These are phyloP conservation scores for Lophius piscatorius DNA, from an alignment of 2,113 vertebrate species.

Conservation along the genomic window DNA sequence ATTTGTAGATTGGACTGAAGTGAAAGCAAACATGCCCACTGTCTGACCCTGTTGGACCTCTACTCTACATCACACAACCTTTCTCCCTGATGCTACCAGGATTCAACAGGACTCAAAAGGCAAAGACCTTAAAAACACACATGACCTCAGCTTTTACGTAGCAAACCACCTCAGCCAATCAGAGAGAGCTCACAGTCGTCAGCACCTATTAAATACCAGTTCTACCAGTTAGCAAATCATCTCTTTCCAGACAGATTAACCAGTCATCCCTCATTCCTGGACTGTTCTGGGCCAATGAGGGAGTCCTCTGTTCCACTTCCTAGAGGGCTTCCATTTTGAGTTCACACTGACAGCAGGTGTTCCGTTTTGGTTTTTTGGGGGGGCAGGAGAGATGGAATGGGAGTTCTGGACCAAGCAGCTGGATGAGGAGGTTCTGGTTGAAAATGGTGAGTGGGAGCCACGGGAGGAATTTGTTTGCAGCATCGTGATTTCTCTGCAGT, in stretches of 20 bases:
- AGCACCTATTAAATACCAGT: background rate
- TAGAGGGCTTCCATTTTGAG: conserved; percentile 8
- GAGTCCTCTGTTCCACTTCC: conserved; percentile 13
- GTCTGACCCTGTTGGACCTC: background rate
- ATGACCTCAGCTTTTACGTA: conserved; percentile 23
- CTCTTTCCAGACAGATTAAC: background rate
- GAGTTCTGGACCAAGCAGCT: conserved; percentile 46
- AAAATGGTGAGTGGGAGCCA: conserved; percentile 31
- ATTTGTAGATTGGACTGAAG: background rate
- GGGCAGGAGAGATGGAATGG: conserved; percentile 47
- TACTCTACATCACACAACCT: background rate
- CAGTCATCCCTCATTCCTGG: conserved; percentile 13
- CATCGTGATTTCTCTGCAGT: no score
- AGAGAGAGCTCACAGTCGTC: background rate
- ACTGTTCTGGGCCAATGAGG: conserved; percentile 1
- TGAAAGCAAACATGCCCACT: background rate
- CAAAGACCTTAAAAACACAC: conserved; percentile 30
- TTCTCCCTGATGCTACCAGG: conserved; percentile 4
- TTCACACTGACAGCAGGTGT: background rate
- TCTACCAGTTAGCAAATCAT: conserved; percentile 15
- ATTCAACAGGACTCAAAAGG: conserved; percentile 4
- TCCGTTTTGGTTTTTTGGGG: background rate
- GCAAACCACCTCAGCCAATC: conserved; percentile 1
- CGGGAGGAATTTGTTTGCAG: no score
- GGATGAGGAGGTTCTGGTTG: conserved; percentile 59